Percentiles rank a stretch among this genome's conserved stretches.
Evolutionary conservation across 1,140 invertebrate species (phyloP).

Genomic region (Nephila pilipes): DNA sequence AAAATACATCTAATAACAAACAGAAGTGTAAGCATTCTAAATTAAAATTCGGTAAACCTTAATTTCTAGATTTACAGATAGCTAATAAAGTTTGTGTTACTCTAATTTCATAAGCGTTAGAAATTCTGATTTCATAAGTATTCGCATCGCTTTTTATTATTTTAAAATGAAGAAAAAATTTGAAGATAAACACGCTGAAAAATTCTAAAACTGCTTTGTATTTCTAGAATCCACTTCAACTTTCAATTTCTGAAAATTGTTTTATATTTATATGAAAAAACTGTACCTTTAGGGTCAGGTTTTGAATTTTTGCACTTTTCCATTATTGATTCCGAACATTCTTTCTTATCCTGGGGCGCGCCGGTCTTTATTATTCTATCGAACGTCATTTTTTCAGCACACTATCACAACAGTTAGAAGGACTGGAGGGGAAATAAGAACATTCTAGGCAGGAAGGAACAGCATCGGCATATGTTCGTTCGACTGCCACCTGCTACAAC

Average conservation of each 20-base stretch:
- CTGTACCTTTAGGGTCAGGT: constrained; percentile 2
- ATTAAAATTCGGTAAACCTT: too few relatives aligned
- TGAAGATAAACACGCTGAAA: too few relatives aligned
- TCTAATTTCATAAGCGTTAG: too few relatives aligned
- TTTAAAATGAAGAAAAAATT: too few relatives aligned
- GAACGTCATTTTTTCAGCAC: constrained; percentile 6
- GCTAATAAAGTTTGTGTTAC: too few relatives aligned
- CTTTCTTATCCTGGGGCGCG: neutral
- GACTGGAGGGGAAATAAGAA: neutral
- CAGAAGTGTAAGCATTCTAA: too few relatives aligned
- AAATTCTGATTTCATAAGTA: too few relatives aligned
- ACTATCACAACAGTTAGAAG: neutral
- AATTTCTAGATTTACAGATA: too few relatives aligned
- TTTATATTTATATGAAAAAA: neutral
- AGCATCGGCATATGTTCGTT: neutral
- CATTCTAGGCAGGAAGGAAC: neutral
- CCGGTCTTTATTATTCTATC: neutral
- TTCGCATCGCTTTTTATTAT: too few relatives aligned
- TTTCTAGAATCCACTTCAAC: neutral
- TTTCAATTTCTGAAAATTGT: neutral
- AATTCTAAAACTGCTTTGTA: neutral
- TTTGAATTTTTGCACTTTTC: neutral
- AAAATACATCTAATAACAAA: too few relatives aligned
- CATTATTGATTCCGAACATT: neutral
- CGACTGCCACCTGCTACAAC: neutral